These are phyloP conservation scores for Melanostoma scalare DNA, from an alignment of 2,888 invertebrate species.

Conservation along the genomic window DNA sequence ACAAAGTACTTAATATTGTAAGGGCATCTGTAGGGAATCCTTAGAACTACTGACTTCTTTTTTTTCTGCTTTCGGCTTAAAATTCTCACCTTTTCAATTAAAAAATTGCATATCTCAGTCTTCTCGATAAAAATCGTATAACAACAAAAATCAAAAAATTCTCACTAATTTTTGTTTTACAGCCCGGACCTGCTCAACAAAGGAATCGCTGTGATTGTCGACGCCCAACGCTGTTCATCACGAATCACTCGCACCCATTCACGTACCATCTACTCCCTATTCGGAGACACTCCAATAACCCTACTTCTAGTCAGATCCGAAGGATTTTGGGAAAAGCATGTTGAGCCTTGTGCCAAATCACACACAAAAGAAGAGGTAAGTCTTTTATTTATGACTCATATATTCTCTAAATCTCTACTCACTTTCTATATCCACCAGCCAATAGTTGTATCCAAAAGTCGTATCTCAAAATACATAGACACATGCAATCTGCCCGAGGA, in stretches of 20 bases:
- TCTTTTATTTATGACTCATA: neutral
- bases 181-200: slow-evolving; percentile 78
- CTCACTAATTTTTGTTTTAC: slow-evolving; percentile 21
- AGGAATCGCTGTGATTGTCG: slow-evolving; percentile 86
- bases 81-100: too few relatives aligned
- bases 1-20: too few relatives aligned
- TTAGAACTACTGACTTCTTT: too few relatives aligned
- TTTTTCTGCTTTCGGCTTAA: too few relatives aligned
- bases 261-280: slow-evolving; percentile 83
- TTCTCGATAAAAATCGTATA: too few relatives aligned
- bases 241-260: slow-evolving; percentile 85
- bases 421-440: slow-evolving; percentile 83
- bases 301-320: slow-evolving; percentile 88
- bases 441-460: slow-evolving; percentile 86
- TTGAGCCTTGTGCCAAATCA: slow-evolving; percentile 87
- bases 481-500: slow-evolving; percentile 87
- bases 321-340: slow-evolving; percentile 90
- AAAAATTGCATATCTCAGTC: too few relatives aligned
- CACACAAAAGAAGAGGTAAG: slow-evolving; percentile 84
- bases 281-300: slow-evolving; percentile 83
- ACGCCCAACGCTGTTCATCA: slow-evolving; percentile 86
- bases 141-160: neutral
- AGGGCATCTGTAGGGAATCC: too few relatives aligned
- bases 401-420: neutral
- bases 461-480: slow-evolving; percentile 87